These are phyloP conservation scores for Holotrichia oblita DNA, from an alignment of 1,140 invertebrate species.

Conservation along the genomic window DNA sequence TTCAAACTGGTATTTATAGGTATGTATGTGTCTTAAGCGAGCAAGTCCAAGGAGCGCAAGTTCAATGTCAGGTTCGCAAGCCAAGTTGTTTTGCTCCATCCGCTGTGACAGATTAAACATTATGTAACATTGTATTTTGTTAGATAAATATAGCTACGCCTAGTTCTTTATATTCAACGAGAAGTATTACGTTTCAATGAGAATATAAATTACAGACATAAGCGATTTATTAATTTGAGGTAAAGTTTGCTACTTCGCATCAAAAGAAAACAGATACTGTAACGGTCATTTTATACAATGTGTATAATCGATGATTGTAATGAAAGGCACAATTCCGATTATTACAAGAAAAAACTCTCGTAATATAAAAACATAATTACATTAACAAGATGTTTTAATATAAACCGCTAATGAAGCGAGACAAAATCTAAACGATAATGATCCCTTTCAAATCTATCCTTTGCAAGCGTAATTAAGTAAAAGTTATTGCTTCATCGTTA, in stretches of 20 bases:
- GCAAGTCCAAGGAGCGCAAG: neutral
- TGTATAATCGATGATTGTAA: no score
- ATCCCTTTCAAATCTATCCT: neutral
- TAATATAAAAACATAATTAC: no score
- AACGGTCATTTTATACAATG: no score
- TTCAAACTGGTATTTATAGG: neutral
- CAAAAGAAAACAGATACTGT: no score
- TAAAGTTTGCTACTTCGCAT: no score
- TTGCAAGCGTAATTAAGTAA: conserved; percentile 7
- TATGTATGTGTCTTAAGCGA: neutral
- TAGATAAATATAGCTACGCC: conserved; percentile 2
- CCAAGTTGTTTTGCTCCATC: neutral
- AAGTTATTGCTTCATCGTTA: conserved; percentile 22
- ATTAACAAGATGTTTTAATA: neutral
- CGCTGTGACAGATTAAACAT: conserved; percentile 7
- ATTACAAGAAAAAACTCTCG: no score
- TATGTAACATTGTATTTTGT: neutral
- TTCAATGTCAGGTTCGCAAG: conserved; percentile 8
- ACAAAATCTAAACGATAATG: neutral
- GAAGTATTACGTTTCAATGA: neutral
- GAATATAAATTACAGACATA: neutral
- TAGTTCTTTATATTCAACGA: conserved; percentile 3
- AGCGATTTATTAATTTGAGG: neutral
- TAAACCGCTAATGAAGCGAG: neutral
- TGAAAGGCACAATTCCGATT: no score